Evolutionary conservation across 1,140 invertebrate genomes (phyloP).

Genomic region (Drosophila funebris): DNA sequence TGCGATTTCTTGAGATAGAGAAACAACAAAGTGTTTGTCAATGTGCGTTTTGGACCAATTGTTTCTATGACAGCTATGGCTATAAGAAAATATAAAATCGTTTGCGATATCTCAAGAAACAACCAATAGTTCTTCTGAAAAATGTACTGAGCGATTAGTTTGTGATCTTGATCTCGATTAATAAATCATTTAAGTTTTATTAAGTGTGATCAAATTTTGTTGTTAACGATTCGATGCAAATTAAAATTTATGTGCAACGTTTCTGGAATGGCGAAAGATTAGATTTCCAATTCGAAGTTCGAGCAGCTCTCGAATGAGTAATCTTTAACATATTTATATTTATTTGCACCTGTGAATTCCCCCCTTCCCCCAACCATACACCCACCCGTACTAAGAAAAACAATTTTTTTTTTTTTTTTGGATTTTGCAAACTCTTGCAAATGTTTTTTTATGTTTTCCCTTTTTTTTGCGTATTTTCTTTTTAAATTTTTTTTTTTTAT

Average conservation of each 20-base stretch:
- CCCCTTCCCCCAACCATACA: too few relatives aligned
- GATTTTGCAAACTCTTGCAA: slow-evolving; percentile 30
- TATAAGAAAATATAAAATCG: too few relatives aligned
- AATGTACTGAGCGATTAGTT: too few relatives aligned
- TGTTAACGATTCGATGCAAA: background rate
- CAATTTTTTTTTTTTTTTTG: background rate
- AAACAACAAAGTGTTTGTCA: too few relatives aligned
- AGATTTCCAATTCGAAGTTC: background rate
- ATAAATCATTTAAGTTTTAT: too few relatives aligned
- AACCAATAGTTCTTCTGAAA: too few relatives aligned
- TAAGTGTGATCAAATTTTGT: background rate
- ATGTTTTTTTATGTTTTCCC: slow-evolving; percentile 9
- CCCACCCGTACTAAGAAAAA: background rate
- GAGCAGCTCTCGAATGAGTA: background rate
- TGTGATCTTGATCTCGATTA: too few relatives aligned
- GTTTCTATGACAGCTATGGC: too few relatives aligned
- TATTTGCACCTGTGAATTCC: too few relatives aligned
- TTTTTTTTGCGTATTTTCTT: slow-evolving; percentile 15
- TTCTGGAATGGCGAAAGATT: background rate
- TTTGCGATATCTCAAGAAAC: too few relatives aligned
- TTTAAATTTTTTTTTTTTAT: slow-evolving; percentile 15
- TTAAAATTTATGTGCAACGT: background rate
- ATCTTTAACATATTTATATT: background rate
- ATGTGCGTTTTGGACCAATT: too few relatives aligned
- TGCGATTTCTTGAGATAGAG: too few relatives aligned